phyloP scores from a whole-genome alignment of 2,113 vertebrate genomes.

The Tichodroma muraria region DNA sequence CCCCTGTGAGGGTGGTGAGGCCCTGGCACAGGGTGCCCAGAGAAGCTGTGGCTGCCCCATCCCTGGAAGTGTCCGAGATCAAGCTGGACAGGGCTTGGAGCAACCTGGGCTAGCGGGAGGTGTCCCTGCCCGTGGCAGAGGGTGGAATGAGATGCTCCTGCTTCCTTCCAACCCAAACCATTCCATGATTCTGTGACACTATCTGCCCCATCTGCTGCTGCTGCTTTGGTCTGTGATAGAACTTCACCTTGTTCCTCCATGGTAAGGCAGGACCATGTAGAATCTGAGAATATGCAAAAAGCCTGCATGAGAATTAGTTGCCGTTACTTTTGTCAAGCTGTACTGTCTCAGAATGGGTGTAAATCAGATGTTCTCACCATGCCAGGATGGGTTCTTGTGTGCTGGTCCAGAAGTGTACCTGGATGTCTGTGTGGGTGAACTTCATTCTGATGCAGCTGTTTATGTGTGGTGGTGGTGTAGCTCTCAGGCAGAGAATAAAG shows the following conservation, averaged over 20 bases:
- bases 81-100: background rate
- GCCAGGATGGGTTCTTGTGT: background rate
- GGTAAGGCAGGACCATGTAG: background rate
- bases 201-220: background rate
- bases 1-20: background rate
- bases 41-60: background rate
- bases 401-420: background rate
- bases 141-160: background rate
- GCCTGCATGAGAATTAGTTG: background rate
- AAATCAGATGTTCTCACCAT: background rate
- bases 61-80: background rate
- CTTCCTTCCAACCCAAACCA: background rate
- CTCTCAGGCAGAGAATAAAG: background rate
- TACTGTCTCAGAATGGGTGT: background rate
- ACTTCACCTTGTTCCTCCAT: background rate
- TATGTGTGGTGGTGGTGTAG: background rate
- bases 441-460: background rate
- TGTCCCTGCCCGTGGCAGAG: no score
- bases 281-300: background rate
- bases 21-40: background rate
- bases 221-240: background rate
- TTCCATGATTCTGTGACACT: background rate
- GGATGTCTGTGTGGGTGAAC: background rate
- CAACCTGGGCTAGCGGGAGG: background rate
- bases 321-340: background rate